Evolutionary conservation across 2,888 invertebrate species (phyloP).

Genomic region (Lucinisca nassula): DNA sequence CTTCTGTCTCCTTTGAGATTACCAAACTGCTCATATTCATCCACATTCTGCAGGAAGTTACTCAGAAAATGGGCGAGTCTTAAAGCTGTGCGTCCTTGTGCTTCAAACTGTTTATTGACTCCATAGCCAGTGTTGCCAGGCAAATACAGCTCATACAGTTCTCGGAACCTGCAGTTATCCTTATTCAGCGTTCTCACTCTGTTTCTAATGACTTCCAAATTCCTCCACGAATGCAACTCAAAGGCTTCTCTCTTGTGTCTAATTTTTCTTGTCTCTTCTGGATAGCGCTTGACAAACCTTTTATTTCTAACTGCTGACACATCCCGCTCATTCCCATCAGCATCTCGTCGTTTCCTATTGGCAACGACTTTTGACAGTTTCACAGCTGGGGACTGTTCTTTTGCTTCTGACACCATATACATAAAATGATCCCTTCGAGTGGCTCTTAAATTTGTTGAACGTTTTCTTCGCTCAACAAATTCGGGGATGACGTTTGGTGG

Average conservation of each 20-base stretch:
- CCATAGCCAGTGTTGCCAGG: slow-evolving; percentile 96
- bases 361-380: slow-evolving; percentile 49
- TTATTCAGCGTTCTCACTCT: slow-evolving; percentile 76
- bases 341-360: slow-evolving; percentile 47
- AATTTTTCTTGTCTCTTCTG: slow-evolving; percentile 62
- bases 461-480: slow-evolving; percentile 75
- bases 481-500: slow-evolving; percentile 79
- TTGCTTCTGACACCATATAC: slow-evolving; percentile 14
- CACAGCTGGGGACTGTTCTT: slow-evolving; percentile 34
- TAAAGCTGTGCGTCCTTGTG: slow-evolving; percentile 99
- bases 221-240: slow-evolving; percentile 77
- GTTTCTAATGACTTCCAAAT: slow-evolving; percentile 77
- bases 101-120: slow-evolving; percentile 95
- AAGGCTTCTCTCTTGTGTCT: slow-evolving; percentile 81
- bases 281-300: slow-evolving; percentile 67
- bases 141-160: slow-evolving; percentile 79
- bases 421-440: slow-evolving; percentile 49
- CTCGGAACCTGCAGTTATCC: slow-evolving; percentile 79
- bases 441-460: slow-evolving; percentile 52
- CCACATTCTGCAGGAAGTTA: slow-evolving; percentile 93
- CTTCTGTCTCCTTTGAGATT: slow-evolving; percentile 86
- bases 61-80: slow-evolving; percentile 98
- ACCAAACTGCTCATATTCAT: slow-evolving; percentile 88
- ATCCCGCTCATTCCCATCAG: slow-evolving; percentile 39
- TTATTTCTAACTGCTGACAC: slow-evolving; percentile 35